A percentile compares a stretch with the other conserved stretches of the same genome.
Evolutionary conservation across 1,140 invertebrate species (phyloP).

Genomic region (Armadillidium nasatum): DNA sequence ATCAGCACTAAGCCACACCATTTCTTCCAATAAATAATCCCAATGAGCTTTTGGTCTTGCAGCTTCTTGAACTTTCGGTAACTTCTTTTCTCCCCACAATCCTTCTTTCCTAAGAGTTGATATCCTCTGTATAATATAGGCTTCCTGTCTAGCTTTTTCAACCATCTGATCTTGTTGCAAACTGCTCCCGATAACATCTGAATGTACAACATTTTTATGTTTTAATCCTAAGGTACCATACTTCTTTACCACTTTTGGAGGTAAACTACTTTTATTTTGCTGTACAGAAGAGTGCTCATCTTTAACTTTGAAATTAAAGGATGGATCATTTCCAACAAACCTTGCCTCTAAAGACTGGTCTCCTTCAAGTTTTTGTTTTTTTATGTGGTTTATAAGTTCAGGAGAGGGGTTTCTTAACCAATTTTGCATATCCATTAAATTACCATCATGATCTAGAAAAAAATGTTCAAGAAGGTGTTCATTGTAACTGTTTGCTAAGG

Average conservation of each 20-base stretch:
- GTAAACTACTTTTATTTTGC: slow-evolving; percentile 20
- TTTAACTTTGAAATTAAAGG: slow-evolving; percentile 42
- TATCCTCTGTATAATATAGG: slow-evolving; percentile 86
- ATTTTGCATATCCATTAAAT: slow-evolving; percentile 75
- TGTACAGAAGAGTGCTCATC: slow-evolving; percentile 25
- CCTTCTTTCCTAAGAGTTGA: slow-evolving; percentile 71
- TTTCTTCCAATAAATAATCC: slow-evolving; percentile 98
- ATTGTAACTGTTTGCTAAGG: slow-evolving; percentile 55
- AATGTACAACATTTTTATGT: slow-evolving; percentile 3
- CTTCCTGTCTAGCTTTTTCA: slow-evolving; percentile 59
- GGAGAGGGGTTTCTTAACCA: slow-evolving; percentile 74
- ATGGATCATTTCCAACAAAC: slow-evolving; percentile 60
- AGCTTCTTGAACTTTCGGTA: slow-evolving; percentile 90
- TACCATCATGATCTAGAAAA: slow-evolving; percentile 76
- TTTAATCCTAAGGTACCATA: slow-evolving; percentile 28
- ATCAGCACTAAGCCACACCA: slow-evolving; percentile 95
- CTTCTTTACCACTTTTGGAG: slow-evolving; percentile 30
- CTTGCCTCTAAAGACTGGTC: slow-evolving; percentile 60
- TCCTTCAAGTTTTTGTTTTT: slow-evolving; percentile 66
- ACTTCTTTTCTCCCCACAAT: slow-evolving; percentile 82
- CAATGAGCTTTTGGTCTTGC: slow-evolving; percentile 88
- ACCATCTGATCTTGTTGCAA: slow-evolving; percentile 45
- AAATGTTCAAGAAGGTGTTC: slow-evolving; percentile 77
- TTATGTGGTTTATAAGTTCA: slow-evolving; percentile 67
- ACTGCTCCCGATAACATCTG: slow-evolving; percentile 22